Evolutionary conservation across 2,113 vertebrate genomes (phyloP).

Genomic region (Empidonax alnorum): DNA sequence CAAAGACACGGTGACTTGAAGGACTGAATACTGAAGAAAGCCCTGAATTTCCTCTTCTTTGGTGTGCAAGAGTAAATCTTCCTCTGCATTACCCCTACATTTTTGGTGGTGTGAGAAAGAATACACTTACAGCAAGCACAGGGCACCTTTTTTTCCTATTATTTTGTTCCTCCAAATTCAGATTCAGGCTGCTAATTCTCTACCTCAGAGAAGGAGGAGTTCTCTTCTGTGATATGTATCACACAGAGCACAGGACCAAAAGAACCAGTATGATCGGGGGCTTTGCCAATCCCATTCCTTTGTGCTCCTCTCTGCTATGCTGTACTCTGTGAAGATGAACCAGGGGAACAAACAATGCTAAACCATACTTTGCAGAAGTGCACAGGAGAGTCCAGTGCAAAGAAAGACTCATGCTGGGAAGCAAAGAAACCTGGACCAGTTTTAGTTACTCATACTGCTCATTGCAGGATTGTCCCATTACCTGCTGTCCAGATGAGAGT

Average conservation of each 20-base stretch:
- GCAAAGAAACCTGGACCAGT: background rate
- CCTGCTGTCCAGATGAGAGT: background rate
- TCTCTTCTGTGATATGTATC: background rate
- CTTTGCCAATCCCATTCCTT: background rate
- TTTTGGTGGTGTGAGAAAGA: background rate
- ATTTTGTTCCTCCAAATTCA: background rate
- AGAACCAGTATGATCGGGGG: background rate
- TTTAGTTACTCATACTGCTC: background rate
- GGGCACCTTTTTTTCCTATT: background rate
- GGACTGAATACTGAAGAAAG: background rate
- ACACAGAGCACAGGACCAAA: background rate
- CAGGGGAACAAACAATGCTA: background rate
- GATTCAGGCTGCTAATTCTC: background rate
- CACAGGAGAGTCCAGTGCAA: background rate
- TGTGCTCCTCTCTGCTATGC: background rate
- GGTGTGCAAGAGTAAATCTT: background rate
- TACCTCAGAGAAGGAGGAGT: background rate
- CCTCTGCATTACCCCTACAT: background rate
- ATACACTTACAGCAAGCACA: background rate
- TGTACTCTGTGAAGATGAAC: background rate
- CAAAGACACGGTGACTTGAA: background rate
- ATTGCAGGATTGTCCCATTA: background rate
- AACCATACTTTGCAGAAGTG: background rate
- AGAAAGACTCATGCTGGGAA: background rate
- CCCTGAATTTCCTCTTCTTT: background rate